Base-by-base conservation (phyloP, 2,888 invertebrate genomes). In the Andrena fulva region DNA sequence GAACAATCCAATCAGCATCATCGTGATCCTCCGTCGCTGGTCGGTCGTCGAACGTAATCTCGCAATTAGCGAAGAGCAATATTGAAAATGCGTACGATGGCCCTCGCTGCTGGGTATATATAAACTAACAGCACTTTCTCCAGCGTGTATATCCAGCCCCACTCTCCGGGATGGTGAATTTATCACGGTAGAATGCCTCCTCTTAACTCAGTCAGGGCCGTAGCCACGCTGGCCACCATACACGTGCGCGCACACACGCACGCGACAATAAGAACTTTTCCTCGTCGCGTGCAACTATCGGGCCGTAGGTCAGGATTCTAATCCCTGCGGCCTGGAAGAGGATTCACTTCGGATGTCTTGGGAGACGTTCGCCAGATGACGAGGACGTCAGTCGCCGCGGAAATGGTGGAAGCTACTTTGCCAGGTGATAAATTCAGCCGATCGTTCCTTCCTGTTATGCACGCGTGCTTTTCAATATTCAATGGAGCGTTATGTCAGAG, bases 61-160 rank as follows among this genome's bases (percentile, higher is more conserved):
- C 60, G 84, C 82, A 89, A 91, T 91, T 91, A 87, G 78, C 89
- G 84, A 87, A 16, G 86, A 87, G 90, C 87, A 85, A 84, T 91
- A 90, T 92, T 88, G 92, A 92, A 93, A 93, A 92, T 92, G 91
- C 89, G 89, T 89, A 76, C 89, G 90, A 91, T 91, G 90, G 89
- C 85, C 90, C 90, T 89, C 85, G 85, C 80, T 82, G 85, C 67
- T 88, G 82, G 73, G 90, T 93, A 93, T 93, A 92, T 93, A 93
- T 93, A 91, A 93, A 93, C 91, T 92, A 92, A 91, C 87, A 88
- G 89, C 87, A 94, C 93, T 93, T 93, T 94, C 93, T 93, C 94
- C 92, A 20, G 85, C 80, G 80, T 77, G 69, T 82, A 67, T 59
- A 31, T 50, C 48, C 83, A 68, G 66, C 80, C 91, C 91, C 91